A percentile compares a stretch with the other conserved stretches of the same genome.
Evolutionary conservation across 1,140 invertebrate genomes (phyloP).

Genomic region (Cyrtorhinus lividipennis): DNA sequence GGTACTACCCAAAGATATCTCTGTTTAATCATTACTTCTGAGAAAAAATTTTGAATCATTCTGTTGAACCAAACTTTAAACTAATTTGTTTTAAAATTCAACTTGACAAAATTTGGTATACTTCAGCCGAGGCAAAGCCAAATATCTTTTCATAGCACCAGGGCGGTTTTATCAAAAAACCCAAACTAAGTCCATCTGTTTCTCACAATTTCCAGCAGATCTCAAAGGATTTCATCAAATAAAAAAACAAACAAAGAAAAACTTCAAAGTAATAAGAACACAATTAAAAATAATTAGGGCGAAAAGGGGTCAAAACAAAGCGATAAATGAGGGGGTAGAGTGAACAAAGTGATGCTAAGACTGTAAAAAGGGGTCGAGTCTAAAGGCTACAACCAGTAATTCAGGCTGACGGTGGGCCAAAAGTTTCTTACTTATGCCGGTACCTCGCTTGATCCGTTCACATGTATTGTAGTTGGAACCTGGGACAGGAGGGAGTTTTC

Average conservation of each 20-base stretch:
- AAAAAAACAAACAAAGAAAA: constrained; percentile 21
- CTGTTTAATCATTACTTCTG: too few species aligned
- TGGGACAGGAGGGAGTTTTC: constrained; percentile 77
- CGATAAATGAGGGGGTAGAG: not conserved
- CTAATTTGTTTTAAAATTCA: not conserved
- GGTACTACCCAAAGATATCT: too few species aligned
- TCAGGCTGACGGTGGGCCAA: constrained; percentile 9
- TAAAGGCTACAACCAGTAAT: constrained; percentile 3
- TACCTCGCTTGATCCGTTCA: constrained; percentile 83
- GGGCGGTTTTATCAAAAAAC: too few species aligned
- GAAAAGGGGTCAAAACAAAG: not conserved
- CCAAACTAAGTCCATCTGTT: too few species aligned
- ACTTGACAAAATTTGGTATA: not conserved
- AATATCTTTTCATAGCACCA: too few species aligned
- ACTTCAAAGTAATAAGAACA: constrained; percentile 17
- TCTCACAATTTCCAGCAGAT: not conserved
- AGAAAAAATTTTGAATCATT: too few species aligned
- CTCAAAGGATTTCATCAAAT: constrained; percentile 10
- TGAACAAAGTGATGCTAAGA: constrained; percentile 8
- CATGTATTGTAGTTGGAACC: constrained; percentile 86
- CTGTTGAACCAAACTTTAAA: not conserved
- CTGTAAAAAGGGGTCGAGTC: constrained; percentile 1
- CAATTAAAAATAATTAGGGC: not conserved
- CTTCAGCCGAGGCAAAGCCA: not conserved
- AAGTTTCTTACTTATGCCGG: constrained; percentile 62